Conservation (phyloP, 2,113 vertebrate genomes). For the Brachyhypopomus gauderio region DNA sequence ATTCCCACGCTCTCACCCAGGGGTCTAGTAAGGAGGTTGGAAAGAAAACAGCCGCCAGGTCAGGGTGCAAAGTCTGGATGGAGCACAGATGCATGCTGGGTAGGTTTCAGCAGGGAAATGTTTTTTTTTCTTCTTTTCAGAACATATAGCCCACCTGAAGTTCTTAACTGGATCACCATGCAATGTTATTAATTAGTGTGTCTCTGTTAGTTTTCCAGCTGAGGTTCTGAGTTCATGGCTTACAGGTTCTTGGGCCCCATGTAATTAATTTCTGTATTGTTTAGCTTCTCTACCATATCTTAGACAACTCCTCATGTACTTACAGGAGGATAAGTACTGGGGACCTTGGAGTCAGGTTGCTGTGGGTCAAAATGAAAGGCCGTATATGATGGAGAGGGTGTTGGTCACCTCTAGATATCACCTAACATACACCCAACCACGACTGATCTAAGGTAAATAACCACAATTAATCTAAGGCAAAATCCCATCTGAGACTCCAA, state of each 20-base stretch:
- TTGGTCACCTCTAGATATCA: conserved; percentile 7
- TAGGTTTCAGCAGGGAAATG: neutral
- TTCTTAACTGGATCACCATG: too few species aligned
- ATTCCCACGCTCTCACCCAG: conserved; percentile 22
- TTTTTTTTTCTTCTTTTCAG: too few species aligned
- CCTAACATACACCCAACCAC: neutral
- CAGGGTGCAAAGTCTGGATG: conserved; percentile 39
- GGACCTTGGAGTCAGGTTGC: neutral
- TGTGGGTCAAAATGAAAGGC: conserved; percentile 29
- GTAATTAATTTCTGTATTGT: too few species aligned
- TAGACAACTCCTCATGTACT: neutral
- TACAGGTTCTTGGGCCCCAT: too few species aligned
- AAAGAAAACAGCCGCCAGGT: conserved; percentile 40
- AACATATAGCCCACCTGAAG: too few species aligned
- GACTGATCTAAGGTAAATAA: neutral
- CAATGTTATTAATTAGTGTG: too few species aligned
- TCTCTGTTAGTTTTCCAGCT: neutral
- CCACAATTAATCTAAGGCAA: neutral
- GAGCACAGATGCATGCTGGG: conserved; percentile 30
- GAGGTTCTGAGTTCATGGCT: too few species aligned
- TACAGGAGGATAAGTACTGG: neutral
- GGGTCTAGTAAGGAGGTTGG: conserved; percentile 26
- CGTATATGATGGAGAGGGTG: conserved; percentile 15
- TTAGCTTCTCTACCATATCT: neutral
- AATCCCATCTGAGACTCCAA: neutral